Evolutionary conservation across 2,113 vertebrate genomes (phyloP).

Genomic region (Xenus cinereus): DNA sequence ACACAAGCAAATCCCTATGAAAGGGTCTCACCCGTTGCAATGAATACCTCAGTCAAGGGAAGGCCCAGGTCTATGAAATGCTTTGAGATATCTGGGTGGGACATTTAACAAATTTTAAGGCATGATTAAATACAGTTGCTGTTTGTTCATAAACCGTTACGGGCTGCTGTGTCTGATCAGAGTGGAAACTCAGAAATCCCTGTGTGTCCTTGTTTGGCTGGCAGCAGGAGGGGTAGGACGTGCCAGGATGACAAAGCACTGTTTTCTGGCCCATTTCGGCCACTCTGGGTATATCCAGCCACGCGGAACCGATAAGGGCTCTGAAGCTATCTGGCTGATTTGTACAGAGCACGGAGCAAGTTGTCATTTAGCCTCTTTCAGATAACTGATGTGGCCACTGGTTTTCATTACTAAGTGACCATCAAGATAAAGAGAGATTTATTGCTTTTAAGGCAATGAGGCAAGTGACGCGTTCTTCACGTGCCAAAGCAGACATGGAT

Average conservation of each 20-base stretch:
- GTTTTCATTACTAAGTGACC: slow-evolving; percentile 18
- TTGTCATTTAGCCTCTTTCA: not conserved
- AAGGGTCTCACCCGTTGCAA: not conserved
- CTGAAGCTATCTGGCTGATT: not conserved
- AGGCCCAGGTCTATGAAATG: not conserved
- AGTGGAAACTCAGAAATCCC: not conserved
- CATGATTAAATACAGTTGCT: not conserved
- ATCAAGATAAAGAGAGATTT: slow-evolving; percentile 29
- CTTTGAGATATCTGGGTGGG: not conserved
- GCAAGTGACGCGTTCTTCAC: not conserved
- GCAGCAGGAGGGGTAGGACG: not conserved
- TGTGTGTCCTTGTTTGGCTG: not conserved
- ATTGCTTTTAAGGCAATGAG: not conserved
- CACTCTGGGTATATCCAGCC: not conserved
- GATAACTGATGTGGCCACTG: not conserved
- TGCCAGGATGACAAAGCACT: not conserved
- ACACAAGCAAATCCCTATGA: not conserved
- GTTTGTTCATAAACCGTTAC: not conserved
- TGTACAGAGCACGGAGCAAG: not conserved
- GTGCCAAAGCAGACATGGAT: not conserved
- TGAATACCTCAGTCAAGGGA: not conserved
- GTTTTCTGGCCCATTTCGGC: not conserved
- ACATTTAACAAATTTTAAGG: not conserved
- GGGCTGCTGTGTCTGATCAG: not conserved
- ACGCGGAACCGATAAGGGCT: accelerated